Evolutionary conservation across 92 coral and sea anemone species (phyloP).

Genomic region (Parazoanthus swiftii): DNA sequence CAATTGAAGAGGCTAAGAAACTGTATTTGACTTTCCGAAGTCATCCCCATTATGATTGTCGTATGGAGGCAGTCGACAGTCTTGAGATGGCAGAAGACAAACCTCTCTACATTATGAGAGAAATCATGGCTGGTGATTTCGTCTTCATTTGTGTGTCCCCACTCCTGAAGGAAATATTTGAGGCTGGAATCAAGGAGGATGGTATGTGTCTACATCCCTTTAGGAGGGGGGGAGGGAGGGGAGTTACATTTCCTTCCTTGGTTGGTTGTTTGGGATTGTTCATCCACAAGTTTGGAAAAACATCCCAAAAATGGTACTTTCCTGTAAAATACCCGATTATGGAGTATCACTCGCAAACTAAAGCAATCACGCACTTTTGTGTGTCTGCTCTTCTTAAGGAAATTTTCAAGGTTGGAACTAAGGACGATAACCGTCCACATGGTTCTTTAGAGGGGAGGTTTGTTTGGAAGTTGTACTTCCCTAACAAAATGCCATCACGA

Average conservation of each 20-base stretch:
- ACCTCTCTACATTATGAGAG: slow-evolving; percentile 57
- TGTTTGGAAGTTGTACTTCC: too few species aligned
- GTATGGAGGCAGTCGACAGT: slow-evolving; percentile 45
- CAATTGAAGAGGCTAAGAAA: slow-evolving; percentile 1
- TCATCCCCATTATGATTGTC: slow-evolving; percentile 21
- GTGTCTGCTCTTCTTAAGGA: too few species aligned
- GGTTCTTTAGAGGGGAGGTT: too few species aligned
- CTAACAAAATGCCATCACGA: too few species aligned
- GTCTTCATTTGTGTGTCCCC: slow-evolving; percentile 76
- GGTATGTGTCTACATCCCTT: not conserved
- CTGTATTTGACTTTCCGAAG: slow-evolving; percentile 12
- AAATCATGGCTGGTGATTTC: slow-evolving; percentile 61
- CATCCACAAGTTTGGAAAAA: not conserved
- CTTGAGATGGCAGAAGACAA: slow-evolving; percentile 59
- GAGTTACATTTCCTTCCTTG: too few species aligned
- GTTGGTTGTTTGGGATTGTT: too few species aligned
- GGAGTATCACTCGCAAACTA: too few species aligned
- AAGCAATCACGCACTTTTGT: too few species aligned
- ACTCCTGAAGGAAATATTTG: slow-evolving; percentile 65
- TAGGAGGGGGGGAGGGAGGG: too few species aligned
- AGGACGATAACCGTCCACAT: too few species aligned
- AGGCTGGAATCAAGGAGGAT: slow-evolving; percentile 39
- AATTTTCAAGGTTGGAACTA: too few species aligned
- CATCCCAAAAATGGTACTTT: not conserved
- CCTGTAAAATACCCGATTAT: too few species aligned